phyloP scores from a whole-genome alignment of 2,888 invertebrate species.

The Aphodius granarius region DNA sequence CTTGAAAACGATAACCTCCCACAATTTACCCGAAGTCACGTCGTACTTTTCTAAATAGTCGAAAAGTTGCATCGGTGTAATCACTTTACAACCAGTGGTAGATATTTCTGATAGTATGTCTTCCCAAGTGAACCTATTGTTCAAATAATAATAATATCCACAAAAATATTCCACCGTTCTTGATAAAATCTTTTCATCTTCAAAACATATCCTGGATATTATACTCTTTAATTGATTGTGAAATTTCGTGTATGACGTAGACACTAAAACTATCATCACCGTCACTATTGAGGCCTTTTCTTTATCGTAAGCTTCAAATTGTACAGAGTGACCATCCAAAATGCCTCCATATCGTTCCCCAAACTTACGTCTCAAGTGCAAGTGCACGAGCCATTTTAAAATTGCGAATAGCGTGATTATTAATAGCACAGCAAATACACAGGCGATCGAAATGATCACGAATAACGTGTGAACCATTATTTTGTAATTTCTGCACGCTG shows the following conservation, averaged over 20 bases:
- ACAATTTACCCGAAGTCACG: neutral
- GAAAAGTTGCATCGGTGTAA: neutral
- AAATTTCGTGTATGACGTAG: neutral
- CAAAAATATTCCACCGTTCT: neutral
- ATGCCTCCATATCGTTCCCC: neutral
- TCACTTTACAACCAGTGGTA: neutral
- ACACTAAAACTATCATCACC: neutral
- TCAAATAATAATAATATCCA: neutral
- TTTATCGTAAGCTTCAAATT: neutral
- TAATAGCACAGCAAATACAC: neutral
- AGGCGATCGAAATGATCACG: neutral
- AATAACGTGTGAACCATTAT: neutral
- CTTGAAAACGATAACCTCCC: neutral
- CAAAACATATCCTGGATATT: neutral
- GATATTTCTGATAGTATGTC: neutral
- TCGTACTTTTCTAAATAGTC: neutral
- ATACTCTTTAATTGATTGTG: neutral
- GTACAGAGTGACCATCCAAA: neutral
- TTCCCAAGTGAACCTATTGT: neutral
- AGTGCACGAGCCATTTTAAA: neutral
- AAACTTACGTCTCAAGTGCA: neutral
- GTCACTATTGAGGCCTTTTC: neutral
- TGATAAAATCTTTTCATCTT: neutral
- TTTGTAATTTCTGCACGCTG: neutral
- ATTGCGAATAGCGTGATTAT: neutral